Evolutionary conservation across 2,888 invertebrate genomes (phyloP).

Genomic region (Drosophila merina): DNA sequence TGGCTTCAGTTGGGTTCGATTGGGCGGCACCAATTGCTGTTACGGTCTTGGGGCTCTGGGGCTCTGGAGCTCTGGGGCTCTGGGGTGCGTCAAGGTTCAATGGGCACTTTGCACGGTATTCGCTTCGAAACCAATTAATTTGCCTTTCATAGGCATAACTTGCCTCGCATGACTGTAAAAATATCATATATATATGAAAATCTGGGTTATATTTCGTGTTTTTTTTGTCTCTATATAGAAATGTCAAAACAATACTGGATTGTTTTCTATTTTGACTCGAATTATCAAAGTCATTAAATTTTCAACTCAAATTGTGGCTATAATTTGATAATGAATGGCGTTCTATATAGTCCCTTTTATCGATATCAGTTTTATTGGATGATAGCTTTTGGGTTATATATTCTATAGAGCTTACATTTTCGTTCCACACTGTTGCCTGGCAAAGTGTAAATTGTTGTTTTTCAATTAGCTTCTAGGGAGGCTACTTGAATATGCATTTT

Average conservation of each 20-base stretch:
- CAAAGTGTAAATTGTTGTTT: not conserved
- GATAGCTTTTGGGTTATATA: too few relatives aligned
- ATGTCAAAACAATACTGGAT: not conserved
- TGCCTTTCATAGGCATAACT: constrained; percentile 1
- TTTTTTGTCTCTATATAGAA: too few relatives aligned
- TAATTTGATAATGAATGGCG: not conserved
- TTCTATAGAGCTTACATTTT: too few relatives aligned
- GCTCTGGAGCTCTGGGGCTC: not conserved
- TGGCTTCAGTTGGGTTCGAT: not conserved
- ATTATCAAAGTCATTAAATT: not conserved
- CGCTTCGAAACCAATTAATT: constrained; percentile 30
- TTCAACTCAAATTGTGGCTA: not conserved
- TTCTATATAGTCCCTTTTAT: too few relatives aligned
- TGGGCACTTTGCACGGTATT: constrained; percentile 40
- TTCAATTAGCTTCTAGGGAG: not conserved
- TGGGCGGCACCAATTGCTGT: too few relatives aligned
- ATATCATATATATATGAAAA: not conserved
- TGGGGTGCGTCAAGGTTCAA: constrained; percentile 48
- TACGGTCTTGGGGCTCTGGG: too few relatives aligned
- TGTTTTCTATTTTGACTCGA: not conserved
- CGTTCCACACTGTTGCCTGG: not conserved
- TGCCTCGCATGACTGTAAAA: not conserved
- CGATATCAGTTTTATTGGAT: too few relatives aligned
- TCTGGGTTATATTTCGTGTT: not conserved
- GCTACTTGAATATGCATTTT: not conserved